Base-by-base conservation (phyloP, 2,113 vertebrate genomes). In the Scatophagus argus region DNA sequence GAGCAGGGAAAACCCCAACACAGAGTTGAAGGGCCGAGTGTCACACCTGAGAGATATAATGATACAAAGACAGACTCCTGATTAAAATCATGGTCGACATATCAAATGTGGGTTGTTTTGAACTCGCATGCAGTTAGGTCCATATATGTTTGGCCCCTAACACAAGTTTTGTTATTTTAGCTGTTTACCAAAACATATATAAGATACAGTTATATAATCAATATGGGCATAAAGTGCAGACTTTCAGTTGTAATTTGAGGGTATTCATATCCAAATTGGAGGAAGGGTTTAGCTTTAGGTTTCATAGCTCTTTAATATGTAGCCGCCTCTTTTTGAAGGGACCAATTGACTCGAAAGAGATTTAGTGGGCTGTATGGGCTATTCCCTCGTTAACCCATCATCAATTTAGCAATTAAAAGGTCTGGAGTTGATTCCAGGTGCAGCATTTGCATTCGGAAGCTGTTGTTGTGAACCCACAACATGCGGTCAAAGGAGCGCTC, bases 1-100 rank as follows among this genome's bases (percentile, higher is more conserved):
- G 78, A 60, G 65, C 79, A 75, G 72, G 76, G 68, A 82, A n/a
- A 73, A 82, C 79, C 52, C 80, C 82, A 85, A 79, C 41, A 78
- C 79, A 78, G 39, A 9, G 41, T 49, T 10, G 31, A 34, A 72
- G 34, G 77, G 69, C 41, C 0, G 31, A 74, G 82, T n/a, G 69
- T 82, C 79, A 49, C 79, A 82, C 88, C 87, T 89, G 66, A 41
- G 29, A 74, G 39, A 82, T 32, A 82, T 32, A 77, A 10, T 32
- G 13, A 38, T 17, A 38, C 4, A 21, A 17, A 9, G 8, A 8
- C 5, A 21, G 14, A 49, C 1, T 21, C 3, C 23, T 17, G 9
- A 23, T 19, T 62, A 17, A 41, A 65, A 52, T 0, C 23, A 1
- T 17, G 3, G 12, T 25, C 36, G 51, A 63, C 7, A 56, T 38